Conservation (phyloP, 2,797 vertebrate genomes). For the Luscinia luscinia region DNA sequence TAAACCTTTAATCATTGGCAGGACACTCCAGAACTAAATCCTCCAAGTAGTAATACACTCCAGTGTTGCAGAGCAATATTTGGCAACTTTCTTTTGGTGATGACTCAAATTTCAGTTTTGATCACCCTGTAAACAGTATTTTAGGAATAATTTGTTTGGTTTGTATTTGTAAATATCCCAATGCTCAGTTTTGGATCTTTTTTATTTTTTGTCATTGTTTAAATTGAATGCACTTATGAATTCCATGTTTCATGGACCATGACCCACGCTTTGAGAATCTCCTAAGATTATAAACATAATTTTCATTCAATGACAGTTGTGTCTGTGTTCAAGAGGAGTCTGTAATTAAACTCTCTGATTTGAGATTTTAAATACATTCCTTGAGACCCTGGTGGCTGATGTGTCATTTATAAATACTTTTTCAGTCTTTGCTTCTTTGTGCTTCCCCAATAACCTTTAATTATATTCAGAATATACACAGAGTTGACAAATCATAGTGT, state of each 20-base stretch:
- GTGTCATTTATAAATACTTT: neutral
- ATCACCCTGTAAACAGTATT: neutral
- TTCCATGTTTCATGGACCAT: neutral
- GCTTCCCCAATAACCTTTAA: neutral
- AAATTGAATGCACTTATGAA: neutral
- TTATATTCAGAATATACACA: neutral
- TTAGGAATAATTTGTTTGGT: neutral
- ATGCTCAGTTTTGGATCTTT: neutral
- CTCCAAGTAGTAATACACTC: neutral
- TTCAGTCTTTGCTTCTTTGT: neutral
- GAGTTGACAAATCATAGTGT: neutral
- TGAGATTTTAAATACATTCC: constrained; percentile 14
- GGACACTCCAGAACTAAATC: neutral
- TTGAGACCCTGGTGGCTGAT: neutral
- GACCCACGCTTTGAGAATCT: neutral
- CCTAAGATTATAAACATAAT: neutral
- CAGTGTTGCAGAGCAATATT: neutral
- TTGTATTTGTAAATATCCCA: neutral
- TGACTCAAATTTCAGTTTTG: neutral
- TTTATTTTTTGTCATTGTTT: neutral
- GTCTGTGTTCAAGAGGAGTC: neutral
- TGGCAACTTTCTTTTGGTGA: neutral
- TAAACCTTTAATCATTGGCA: neutral
- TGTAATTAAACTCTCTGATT: constrained; percentile 38
- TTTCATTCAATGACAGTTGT: neutral